Evolutionary conservation across 1,140 invertebrate genomes (phyloP).

Genomic region (Schlechtendalia chinensis): DNA sequence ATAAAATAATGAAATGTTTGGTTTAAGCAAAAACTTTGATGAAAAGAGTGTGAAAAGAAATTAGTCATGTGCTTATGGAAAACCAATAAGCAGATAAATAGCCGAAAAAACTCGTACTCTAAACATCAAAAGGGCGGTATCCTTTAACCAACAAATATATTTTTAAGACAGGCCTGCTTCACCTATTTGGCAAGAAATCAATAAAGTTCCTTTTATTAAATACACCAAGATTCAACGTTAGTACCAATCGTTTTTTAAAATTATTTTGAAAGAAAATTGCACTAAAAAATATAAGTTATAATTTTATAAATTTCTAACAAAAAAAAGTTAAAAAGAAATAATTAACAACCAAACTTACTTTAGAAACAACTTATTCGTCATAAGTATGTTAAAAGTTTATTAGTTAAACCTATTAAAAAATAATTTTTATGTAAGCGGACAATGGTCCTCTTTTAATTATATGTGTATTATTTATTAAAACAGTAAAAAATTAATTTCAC

Average conservation of each 20-base stretch:
- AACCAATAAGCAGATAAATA: not conserved
- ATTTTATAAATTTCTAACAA: too few relatives aligned
- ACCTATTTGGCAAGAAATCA: constrained; percentile 30
- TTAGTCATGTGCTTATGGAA: not conserved
- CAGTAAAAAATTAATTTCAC: too few relatives aligned
- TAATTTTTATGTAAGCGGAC: too few relatives aligned
- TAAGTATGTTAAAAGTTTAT: too few relatives aligned
- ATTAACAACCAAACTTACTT: too few relatives aligned
- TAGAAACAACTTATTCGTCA: too few relatives aligned
- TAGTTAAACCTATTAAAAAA: too few relatives aligned
- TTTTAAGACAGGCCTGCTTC: not conserved
- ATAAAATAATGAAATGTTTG: not conserved
- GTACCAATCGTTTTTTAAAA: not conserved
- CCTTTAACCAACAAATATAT: not conserved
- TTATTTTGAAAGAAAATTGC: not conserved
- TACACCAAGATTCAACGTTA: not conserved
- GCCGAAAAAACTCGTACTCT: not conserved
- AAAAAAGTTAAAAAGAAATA: too few relatives aligned
- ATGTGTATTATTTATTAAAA: too few relatives aligned
- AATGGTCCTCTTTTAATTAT: too few relatives aligned
- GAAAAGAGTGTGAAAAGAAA: not conserved
- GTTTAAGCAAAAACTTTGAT: not conserved
- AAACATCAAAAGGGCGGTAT: constrained; percentile 22
- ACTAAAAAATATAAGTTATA: too few relatives aligned
- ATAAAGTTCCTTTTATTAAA: constrained; percentile 7